Base-by-base conservation (phyloP, 2,888 invertebrate species). In the Callimorpha dominula region DNA sequence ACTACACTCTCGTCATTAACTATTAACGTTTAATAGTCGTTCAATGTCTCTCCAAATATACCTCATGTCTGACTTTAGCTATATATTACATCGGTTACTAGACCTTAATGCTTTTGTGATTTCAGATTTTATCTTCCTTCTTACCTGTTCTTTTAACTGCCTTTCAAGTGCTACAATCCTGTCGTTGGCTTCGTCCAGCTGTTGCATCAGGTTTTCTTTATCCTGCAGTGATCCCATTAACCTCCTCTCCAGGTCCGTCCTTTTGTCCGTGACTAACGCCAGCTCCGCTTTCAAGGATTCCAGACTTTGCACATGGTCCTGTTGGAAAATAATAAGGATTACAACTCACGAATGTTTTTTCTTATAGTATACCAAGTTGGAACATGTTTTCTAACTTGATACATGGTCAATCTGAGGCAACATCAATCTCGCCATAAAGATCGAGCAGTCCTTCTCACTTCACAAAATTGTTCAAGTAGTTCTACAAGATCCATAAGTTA, bases 151-250 rank as follows among this genome's bases (percentile, higher is more conserved):
- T 81, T 97, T 96, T 67, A 97, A 96, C 89, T 98, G 97, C 84
- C 98, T 96, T 92, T 99, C 99, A 84, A 99, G 96, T 85, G 98
- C 97, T 84, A 97, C 94, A 85, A 99, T 98, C 89, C 98, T 96
- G 92, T 99, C 99, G 71, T 98, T 98, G 60, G 99, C 98, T 91
- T 99, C 99, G 79, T 99, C 99, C 73, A 99, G 95, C 75, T 98
- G 97, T 69, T 97, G 96, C 69, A 97, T 96, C 70, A 99, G 95
- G 77, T 97, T 96, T 77, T 99, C 98, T 82, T 98, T 97, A 91
- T 99, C 99, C 75, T 97, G 97, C 20, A 97, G 96, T 11, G 98
- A 96, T 78, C 96, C 95, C 78, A 97, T 97, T 78, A 99, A 96
- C 85, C 98, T 96, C 89, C 97, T 96, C 91, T 99, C 99, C 84